Evolutionary conservation across 2,797 vertebrate genomes (phyloP).

Genomic region (Luscinia megarhynchos): DNA sequence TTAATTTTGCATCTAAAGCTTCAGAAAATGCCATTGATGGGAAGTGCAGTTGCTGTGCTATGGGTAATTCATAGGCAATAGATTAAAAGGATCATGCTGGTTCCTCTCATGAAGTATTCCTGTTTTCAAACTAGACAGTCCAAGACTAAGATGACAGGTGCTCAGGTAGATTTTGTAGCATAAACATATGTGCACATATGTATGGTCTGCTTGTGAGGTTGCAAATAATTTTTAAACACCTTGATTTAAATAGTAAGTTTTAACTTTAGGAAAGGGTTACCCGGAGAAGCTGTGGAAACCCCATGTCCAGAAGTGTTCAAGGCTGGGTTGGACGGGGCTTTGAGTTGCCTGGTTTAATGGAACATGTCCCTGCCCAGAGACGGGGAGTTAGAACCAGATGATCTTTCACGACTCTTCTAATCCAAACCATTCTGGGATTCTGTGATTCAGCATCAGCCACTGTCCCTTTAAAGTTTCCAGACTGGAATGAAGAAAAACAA

Average conservation of each 20-base stretch:
- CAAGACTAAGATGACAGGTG: background rate
- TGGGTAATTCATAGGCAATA: slow-evolving; percentile 28
- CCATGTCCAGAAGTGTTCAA: background rate
- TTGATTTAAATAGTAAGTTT: background rate
- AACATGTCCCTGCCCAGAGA: background rate
- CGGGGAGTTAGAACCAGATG: rapidly evolving
- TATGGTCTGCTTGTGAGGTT: background rate
- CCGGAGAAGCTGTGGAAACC: background rate
- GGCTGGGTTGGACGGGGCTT: background rate
- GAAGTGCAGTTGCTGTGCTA: background rate
- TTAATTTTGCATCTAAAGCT: slow-evolving; percentile 48
- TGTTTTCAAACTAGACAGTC: background rate
- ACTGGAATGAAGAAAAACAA: background rate
- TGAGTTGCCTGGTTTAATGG: background rate
- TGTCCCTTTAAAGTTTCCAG: background rate
- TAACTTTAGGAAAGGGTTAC: background rate
- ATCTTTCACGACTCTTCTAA: background rate
- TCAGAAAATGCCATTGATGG: slow-evolving; percentile 17
- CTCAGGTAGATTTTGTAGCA: background rate
- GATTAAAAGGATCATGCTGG: slow-evolving; percentile 5
- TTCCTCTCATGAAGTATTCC: background rate
- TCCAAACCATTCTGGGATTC: background rate
- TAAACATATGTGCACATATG: background rate
- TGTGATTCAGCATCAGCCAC: background rate
- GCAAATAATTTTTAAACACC: background rate